phyloP scores from a whole-genome alignment of 2,888 invertebrate species.

The Calliopum simillimum region DNA sequence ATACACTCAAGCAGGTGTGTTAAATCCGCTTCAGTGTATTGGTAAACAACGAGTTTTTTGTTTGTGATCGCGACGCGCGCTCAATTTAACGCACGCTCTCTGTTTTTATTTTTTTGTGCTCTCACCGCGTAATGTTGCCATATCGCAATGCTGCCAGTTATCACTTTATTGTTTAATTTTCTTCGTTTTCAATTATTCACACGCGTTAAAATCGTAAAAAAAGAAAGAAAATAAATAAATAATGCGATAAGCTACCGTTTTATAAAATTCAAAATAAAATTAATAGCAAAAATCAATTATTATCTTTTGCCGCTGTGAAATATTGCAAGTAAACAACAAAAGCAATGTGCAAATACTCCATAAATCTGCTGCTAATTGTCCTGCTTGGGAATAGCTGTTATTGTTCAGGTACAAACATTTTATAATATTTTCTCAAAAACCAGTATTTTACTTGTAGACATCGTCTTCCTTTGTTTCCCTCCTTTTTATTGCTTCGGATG shows the following conservation, averaged over 20 bases:
- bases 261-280: too few species aligned
- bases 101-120: background rate
- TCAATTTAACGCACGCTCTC: slow-evolving; percentile 6
- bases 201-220: background rate
- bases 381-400: slow-evolving; percentile 28
- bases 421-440: background rate
- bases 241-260: background rate
- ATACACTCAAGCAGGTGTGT: slow-evolving; percentile 34
- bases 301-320: too few species aligned
- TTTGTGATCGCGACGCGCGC: background rate
- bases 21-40: background rate
- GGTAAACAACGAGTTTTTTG: slow-evolving; percentile 6
- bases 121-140: slow-evolving; percentile 13
- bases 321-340: too few species aligned
- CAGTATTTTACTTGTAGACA: background rate
- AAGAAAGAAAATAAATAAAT: too few species aligned
- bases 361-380: slow-evolving; percentile 11
- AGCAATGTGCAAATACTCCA: too few species aligned
- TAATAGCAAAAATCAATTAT: too few species aligned
- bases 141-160: background rate
- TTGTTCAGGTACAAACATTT: slow-evolving; percentile 20
- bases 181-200: background rate
- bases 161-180: too few species aligned
- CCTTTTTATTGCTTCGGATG: slow-evolving; percentile 4
- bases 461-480: background rate